phyloP scores from a whole-genome alignment of 2,888 invertebrate genomes.

The Synergus umbraculus region DNA sequence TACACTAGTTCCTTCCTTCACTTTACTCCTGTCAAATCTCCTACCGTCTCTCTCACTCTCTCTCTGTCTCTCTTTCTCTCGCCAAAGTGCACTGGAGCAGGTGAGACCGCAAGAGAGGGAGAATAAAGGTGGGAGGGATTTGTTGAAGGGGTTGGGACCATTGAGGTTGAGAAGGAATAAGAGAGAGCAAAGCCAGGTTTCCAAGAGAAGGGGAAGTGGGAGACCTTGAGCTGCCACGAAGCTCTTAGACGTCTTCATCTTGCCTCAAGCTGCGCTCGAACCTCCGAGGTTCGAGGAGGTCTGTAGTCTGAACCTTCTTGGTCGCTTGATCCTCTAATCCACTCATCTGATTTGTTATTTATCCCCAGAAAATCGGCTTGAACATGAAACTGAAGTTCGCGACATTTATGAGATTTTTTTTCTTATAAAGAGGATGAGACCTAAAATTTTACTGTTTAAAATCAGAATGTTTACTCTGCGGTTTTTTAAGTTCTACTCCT shows the following conservation, averaged over 20 bases:
- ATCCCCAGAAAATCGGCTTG: constrained; percentile 39
- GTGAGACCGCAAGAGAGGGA: constrained; percentile 39
- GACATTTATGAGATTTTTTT: too few relatives aligned
- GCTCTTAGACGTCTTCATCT: constrained; percentile 76
- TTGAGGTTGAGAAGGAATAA: constrained; percentile 38
- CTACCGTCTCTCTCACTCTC: too few relatives aligned
- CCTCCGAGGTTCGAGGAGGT: too few relatives aligned
- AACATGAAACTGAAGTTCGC: background rate
- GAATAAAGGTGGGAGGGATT: constrained; percentile 43
- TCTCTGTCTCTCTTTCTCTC: constrained; percentile 41
- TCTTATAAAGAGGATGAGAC: too few relatives aligned
- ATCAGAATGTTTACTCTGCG: too few relatives aligned
- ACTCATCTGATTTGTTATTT: background rate
- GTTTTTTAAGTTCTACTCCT: too few relatives aligned
- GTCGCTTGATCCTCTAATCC: constrained; percentile 46
- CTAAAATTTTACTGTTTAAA: too few relatives aligned
- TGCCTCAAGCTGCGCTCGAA: constrained; percentile 67
- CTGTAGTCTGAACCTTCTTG: constrained; percentile 56
- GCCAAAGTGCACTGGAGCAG: background rate
- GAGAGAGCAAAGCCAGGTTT: constrained; percentile 56
- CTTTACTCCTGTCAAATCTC: constrained; percentile 18
- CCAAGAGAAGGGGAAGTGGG: constrained; percentile 70
- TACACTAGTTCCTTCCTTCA: constrained; percentile 8
- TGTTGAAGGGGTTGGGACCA: constrained; percentile 43
- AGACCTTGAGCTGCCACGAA: constrained; percentile 77